phyloP scores from a whole-genome alignment of 2,888 invertebrate species.

The Perdita meconis region DNA sequence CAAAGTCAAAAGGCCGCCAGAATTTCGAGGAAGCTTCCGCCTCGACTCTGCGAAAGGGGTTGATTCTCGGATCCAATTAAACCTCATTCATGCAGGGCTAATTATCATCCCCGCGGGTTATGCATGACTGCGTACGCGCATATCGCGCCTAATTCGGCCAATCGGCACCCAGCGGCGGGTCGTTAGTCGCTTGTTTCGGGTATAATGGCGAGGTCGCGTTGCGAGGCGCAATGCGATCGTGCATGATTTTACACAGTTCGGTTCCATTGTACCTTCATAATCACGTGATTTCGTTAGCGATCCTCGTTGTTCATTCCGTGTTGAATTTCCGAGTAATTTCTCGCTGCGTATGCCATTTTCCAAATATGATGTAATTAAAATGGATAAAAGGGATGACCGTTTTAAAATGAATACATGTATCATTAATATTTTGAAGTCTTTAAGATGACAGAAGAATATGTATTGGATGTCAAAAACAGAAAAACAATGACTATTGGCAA shows the following conservation, averaged over 20 bases:
- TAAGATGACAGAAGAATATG: too few species aligned
- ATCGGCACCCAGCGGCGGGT: constrained; percentile 77
- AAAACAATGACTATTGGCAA: too few species aligned
- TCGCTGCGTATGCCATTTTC: background rate
- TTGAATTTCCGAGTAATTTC: constrained; percentile 34
- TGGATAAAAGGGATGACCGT: background rate
- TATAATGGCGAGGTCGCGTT: constrained; percentile 74
- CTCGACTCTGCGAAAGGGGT: constrained; percentile 68
- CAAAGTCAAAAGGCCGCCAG: constrained; percentile 76
- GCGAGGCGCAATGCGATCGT: constrained; percentile 67
- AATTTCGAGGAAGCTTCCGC: constrained; percentile 71
- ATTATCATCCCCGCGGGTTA: constrained; percentile 78
- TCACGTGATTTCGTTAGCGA: constrained; percentile 69
- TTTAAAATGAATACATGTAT: too few species aligned
- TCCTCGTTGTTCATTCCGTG: constrained; percentile 57
- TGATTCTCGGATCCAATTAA: constrained; percentile 77
- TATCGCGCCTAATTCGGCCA: constrained; percentile 78
- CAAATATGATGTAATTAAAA: background rate
- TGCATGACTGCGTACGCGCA: constrained; percentile 65
- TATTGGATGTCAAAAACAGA: too few species aligned
- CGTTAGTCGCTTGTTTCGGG: constrained; percentile 81
- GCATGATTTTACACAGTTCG: constrained; percentile 71
- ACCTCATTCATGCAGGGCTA: constrained; percentile 80
- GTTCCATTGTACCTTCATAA: constrained; percentile 66
- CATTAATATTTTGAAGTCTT: too few species aligned